These are phyloP conservation scores for Choloepus hoffmanni DNA, from an alignment of 2,113 vertebrate species.

Conservation along the genomic window DNA sequence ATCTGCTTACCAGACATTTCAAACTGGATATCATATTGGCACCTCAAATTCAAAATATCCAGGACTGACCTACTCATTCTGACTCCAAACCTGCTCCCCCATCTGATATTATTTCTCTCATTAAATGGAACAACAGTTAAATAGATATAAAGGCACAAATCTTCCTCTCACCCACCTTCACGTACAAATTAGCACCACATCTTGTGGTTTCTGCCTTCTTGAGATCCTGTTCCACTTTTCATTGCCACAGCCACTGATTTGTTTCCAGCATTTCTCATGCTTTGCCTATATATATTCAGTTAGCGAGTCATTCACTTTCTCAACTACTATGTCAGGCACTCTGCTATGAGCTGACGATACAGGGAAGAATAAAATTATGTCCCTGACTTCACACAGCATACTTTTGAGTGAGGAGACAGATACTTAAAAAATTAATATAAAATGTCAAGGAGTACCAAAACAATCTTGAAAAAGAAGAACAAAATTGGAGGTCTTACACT, in stretches of 20 bases:
- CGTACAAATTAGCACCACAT: not conserved
- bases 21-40: accelerated
- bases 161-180: not conserved
- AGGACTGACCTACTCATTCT: not conserved
- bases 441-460: not conserved
- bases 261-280: too few species aligned
- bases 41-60: not conserved
- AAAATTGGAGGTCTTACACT: too few species aligned
- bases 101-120: not conserved
- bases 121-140: not conserved
- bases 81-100: not conserved
- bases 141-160: not conserved
- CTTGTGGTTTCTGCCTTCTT: not conserved
- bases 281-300: not conserved
- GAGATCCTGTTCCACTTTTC: too few species aligned
- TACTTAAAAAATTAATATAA: not conserved
- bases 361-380: not conserved
- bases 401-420: not conserved
- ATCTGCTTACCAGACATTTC: not conserved
- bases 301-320: not conserved
- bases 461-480: too few species aligned
- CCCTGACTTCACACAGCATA: not conserved
- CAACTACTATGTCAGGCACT: too few species aligned
- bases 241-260: not conserved
- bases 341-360: not conserved